Base-by-base conservation (phyloP, 1,140 invertebrate genomes). In the Sycophaga agraensis region DNA sequence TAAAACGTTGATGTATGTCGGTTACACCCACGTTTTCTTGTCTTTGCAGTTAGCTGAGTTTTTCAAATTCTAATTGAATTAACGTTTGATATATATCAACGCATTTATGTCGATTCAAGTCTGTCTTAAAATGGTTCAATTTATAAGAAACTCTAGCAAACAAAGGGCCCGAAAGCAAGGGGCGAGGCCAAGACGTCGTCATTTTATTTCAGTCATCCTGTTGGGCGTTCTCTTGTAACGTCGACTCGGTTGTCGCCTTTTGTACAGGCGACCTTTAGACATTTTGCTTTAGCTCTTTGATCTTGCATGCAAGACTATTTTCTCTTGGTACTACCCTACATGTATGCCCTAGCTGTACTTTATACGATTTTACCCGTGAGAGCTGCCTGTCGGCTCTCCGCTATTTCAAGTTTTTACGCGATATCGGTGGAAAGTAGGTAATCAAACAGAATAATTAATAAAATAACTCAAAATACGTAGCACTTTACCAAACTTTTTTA, bases 401-500 rank as follows among this genome's bases (percentile, higher is more conserved):
- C 21, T 28, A 43, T 34, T 51, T 59, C 21, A 17, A 37, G 22
- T 34, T 8, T 21, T 28, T 59, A 31, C 34, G 34, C 48, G 19
- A 17, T 35, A 12, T 31, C 39, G 14, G 16, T 0, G 12, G n/a
- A 26, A 11, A 31, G 19, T 42, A 22, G 11, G 19, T 21, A 24
- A 22, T 40, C 24, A 50, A 51, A 51, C 26, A 43, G 57, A 59
- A 59, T 51, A 59, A 42, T 39, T 59, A 34, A 59, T 59, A 50
- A 50, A 31, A 50, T 19, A 42, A 19, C 16, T 26, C 11, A 26
- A 51, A 58, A 17, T 14, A 42, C 46, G 26, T 11, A 24, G 45
- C 19, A 6, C 9, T 2, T 0, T 9, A 14, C 2, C n/a, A 14
- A 49, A 49, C 26, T 37, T 48, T 9, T 17, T 48, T 48, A 28